phyloP scores from a whole-genome alignment of 2,113 vertebrate genomes.

The Bufo gargarizans region DNA sequence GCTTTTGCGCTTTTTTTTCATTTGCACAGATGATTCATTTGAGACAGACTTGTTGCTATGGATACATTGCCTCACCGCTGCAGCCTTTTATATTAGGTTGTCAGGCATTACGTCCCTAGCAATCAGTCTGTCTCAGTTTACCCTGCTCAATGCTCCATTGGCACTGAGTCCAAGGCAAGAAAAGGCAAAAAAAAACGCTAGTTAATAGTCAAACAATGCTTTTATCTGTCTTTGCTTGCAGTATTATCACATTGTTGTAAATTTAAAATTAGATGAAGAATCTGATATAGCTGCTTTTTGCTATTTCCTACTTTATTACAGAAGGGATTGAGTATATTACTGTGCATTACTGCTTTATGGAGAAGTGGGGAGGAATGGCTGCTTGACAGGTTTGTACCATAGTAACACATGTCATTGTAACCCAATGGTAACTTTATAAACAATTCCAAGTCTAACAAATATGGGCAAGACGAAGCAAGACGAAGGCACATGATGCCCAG shows the following conservation, averaged over 20 bases:
- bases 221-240: background rate
- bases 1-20: background rate
- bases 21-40: background rate
- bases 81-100: constrained; percentile 20
- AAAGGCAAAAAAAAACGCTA: background rate
- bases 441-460: too few species aligned
- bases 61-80: background rate
- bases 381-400: background rate
- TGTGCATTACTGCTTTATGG: background rate
- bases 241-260: background rate
- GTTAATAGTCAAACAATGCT: constrained; percentile 15
- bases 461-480: too few species aligned
- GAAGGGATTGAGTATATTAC: background rate
- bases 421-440: background rate
- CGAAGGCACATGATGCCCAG: too few species aligned
- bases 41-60: constrained; percentile 16
- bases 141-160: background rate
- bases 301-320: background rate
- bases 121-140: constrained; percentile 10
- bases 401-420: background rate
- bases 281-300: background rate
- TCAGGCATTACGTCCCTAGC: constrained; percentile 22
- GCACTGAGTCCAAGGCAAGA: background rate
- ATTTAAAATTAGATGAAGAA: background rate
- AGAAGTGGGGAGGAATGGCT: background rate